Conservation (phyloP, 2,888 invertebrate genomes). For the Rotaria sp. region DNA sequence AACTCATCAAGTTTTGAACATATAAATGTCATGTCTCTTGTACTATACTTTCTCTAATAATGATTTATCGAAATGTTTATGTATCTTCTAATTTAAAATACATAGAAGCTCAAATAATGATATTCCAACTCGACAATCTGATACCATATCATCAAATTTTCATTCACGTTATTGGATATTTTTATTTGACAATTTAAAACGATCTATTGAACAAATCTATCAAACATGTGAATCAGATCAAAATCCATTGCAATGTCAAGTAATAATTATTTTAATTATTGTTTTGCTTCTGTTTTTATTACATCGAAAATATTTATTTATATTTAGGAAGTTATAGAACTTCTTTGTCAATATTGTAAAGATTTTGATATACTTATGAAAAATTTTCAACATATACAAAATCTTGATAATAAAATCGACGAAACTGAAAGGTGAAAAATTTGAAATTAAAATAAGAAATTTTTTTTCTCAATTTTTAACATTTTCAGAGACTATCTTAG, state of each 20-base stretch:
- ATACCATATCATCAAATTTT: slow-evolving; percentile 60
- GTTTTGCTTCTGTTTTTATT: background rate
- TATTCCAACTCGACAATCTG: background rate
- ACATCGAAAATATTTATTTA: background rate
- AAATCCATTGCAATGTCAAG: slow-evolving; percentile 77
- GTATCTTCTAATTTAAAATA: background rate
- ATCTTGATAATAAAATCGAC: background rate
- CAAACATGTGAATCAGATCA: slow-evolving; percentile 89
- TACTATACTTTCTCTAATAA: no score
- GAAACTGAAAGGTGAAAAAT: background rate
- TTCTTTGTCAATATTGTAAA: background rate
- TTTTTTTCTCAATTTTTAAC: background rate
- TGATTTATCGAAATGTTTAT: no score
- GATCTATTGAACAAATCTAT: slow-evolving; percentile 88
- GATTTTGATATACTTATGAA: background rate
- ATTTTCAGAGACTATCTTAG: background rate
- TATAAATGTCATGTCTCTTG: no score
- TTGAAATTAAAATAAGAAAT: background rate
- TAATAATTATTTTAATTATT: slow-evolving; percentile 44
- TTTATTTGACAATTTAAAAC: slow-evolving; percentile 81
- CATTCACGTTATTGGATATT: slow-evolving; percentile 89
- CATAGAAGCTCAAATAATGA: background rate
- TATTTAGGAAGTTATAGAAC: background rate
- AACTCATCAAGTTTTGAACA: no score
- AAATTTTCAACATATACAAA: background rate